These are phyloP conservation scores for Lophius americanus DNA, from an alignment of 2,797 vertebrate genomes.

Conservation along the genomic window DNA sequence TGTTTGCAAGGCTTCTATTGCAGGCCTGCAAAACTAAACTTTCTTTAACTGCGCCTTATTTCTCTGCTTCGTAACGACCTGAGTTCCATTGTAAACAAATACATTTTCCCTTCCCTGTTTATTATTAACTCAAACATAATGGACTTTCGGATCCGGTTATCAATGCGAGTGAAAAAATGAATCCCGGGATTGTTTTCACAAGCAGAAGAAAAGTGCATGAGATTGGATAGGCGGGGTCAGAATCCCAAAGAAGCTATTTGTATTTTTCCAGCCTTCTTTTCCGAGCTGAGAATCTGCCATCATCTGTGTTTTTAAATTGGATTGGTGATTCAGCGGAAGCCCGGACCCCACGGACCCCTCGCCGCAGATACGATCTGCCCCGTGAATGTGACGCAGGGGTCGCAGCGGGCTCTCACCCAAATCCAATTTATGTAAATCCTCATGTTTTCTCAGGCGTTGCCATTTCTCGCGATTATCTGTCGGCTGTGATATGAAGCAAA, in stretches of 20 bases:
- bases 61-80: slow-evolving; percentile 1
- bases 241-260: slow-evolving; percentile 21
- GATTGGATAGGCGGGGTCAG: slow-evolving; percentile 22
- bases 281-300: slow-evolving; percentile 15
- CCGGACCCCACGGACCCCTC: slow-evolving; percentile 21
- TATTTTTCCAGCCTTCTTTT: slow-evolving; percentile 11
- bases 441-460: slow-evolving; percentile 46
- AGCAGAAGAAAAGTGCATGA: slow-evolving; percentile 21
- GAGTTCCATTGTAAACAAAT: slow-evolving; percentile 1
- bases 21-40: too few relatives aligned
- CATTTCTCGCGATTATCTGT: slow-evolving; percentile 60
- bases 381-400: slow-evolving; percentile 34
- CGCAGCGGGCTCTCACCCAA: slow-evolving; percentile 47
- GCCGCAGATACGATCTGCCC: slow-evolving; percentile 30
- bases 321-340: slow-evolving; percentile 24
- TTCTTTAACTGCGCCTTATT: too few relatives aligned
- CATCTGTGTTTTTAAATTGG: slow-evolving; percentile 26
- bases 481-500: slow-evolving; percentile 51
- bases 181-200: slow-evolving; percentile 29
- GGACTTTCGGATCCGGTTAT: not conserved
- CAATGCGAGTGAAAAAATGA: slow-evolving; percentile 41
- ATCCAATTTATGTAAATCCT: slow-evolving; percentile 65
- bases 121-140: slow-evolving; percentile 22
- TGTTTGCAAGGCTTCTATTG: too few relatives aligned
- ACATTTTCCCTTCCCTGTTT: slow-evolving; percentile 30